Base-by-base conservation (phyloP, 2,797 vertebrate genomes). In the Gila robusta region DNA sequence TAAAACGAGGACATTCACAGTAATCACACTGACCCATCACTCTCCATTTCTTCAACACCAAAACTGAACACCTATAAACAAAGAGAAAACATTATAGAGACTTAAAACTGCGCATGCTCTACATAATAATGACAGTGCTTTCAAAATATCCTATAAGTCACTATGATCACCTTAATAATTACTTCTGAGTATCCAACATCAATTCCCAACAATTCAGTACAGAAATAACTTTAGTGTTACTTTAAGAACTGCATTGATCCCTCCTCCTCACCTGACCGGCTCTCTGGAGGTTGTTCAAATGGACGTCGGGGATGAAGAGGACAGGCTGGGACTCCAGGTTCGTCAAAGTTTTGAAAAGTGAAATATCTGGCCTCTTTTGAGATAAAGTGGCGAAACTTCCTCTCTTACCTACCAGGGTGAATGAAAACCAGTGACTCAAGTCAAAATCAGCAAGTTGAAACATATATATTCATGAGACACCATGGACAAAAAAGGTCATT, bases 231-330 rank as follows among this genome's bases (percentile, higher is more conserved):
- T 11, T 11, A 47, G 26, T n/a, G 44, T 74, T 5, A n/a, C 28
- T 49, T 47, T 21, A 11, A 28, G 3, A 41, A 41, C 39, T 19
- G 56, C 21, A 37, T 14, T 52, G 11, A n/a, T 67, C 26, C 8
- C 21, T 67, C 26, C 47, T 39, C 4, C 83, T 87, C 94, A 99
- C 98, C 98, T 99, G 98, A 89, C 97, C 98, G 2, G 97, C 96
- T 91, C 98, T 96, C 94, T 99, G 98, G 86, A 99, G 94, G 93
- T 98, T 99, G 74, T 97, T 97, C 69, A 99, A 99, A 92, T 99
- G 98, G 90, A 99, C 97, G 5, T 99, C 98, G 0, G 98, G 98
- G 74, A 99, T 99, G 93, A 99, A 99, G 84, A 99, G 97, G 62
- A 99, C 98, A 0, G 98, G 98, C 93, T 99, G 98, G 1, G 97